These are phyloP conservation scores for Glossosoma conforme DNA, from an alignment of 1,140 invertebrate genomes.

Conservation along the genomic window DNA sequence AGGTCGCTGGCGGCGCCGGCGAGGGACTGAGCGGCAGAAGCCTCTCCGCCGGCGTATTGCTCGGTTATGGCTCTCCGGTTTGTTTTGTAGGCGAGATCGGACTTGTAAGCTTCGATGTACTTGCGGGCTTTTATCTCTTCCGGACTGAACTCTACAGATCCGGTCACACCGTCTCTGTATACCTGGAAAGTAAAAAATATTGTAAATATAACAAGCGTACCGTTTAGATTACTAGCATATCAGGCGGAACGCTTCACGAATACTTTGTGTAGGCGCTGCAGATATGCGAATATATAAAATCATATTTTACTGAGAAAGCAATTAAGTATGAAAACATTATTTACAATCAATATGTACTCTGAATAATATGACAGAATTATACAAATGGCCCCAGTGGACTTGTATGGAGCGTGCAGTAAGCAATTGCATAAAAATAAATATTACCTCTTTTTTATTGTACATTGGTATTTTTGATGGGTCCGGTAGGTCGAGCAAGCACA, in stretches of 20 bases:
- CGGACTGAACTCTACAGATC: conserved; percentile 57
- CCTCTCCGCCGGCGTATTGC: background rate
- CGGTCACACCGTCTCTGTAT: conserved; percentile 50
- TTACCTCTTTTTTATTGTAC: conserved; percentile 52
- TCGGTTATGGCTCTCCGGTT: background rate
- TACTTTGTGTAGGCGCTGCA: too few relatives aligned
- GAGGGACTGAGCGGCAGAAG: background rate
- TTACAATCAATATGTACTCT: too few relatives aligned
- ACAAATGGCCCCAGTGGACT: background rate
- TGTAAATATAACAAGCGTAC: too few relatives aligned
- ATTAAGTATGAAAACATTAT: too few relatives aligned
- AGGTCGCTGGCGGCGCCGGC: conserved; percentile 35
- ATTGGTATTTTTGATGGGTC: conserved; percentile 55
- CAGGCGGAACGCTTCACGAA: too few relatives aligned
- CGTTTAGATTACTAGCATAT: too few relatives aligned
- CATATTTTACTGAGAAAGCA: too few relatives aligned
- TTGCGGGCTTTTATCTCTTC: conserved; percentile 58
- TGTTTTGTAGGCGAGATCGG: background rate
- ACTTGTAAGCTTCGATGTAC: conserved; percentile 21
- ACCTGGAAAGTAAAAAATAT: conserved; percentile 44
- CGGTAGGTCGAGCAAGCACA: conserved; percentile 57
- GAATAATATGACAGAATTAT: too few relatives aligned
- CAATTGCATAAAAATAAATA: conserved; percentile 45
- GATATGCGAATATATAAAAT: too few relatives aligned
- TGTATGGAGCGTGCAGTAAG: background rate